Evolutionary conservation across 1,140 invertebrate genomes (phyloP).

Genomic region (Cherax quadricarinatus): DNA sequence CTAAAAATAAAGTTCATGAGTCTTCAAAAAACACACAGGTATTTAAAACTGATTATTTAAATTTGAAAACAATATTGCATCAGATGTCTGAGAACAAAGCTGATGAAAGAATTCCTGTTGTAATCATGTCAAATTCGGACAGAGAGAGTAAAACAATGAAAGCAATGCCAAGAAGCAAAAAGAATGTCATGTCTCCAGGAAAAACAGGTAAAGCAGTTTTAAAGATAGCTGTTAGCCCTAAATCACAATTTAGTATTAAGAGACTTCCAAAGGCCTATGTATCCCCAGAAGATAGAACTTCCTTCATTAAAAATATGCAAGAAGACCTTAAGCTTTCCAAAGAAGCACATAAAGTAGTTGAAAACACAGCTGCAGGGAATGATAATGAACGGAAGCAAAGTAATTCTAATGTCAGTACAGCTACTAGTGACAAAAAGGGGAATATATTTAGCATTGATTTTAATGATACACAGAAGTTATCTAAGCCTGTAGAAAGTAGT

Average conservation of each 20-base stretch:
- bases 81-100: slow-evolving; percentile 24
- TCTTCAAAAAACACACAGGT: not conserved
- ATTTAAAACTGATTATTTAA: not conserved
- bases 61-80: slow-evolving; percentile 7
- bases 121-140: slow-evolving; percentile 55
- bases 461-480: not conserved
- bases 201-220: not conserved
- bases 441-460: not conserved
- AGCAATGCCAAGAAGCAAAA: slow-evolving; percentile 28
- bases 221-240: slow-evolving; percentile 2
- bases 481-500: not conserved
- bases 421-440: not conserved
- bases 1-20: not conserved
- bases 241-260: not conserved
- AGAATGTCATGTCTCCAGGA: not conserved
- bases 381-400: not conserved
- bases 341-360: not conserved
- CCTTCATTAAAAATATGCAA: not conserved
- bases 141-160: not conserved
- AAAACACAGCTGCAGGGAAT: not conserved
- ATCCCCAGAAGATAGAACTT: not conserved
- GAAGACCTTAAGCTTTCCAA: not conserved
- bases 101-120: slow-evolving; percentile 35
- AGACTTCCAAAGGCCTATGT: not conserved
- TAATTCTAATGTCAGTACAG: not conserved